Percentiles rank a stretch among this genome's conserved stretches.
These are phyloP conservation scores for Falcaria lacertinaria DNA, from an alignment of 2,888 invertebrate genomes.

Conservation along the genomic window DNA sequence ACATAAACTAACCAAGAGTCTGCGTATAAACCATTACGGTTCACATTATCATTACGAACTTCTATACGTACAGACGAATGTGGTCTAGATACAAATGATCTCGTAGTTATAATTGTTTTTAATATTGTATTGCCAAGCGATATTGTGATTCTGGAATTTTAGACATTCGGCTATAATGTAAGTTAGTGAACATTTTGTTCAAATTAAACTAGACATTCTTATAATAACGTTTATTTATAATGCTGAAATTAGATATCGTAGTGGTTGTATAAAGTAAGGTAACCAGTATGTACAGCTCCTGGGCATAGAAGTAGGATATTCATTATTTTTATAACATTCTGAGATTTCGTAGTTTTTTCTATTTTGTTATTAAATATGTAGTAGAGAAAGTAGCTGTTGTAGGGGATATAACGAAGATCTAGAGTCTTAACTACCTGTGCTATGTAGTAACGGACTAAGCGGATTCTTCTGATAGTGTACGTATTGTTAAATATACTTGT, in stretches of 20 bases:
- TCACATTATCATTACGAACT: background rate
- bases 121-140: slow-evolving; percentile 72
- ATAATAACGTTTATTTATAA: too few relatives aligned
- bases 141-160: slow-evolving; percentile 65
- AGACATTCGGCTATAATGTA: slow-evolving; percentile 22
- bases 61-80: background rate
- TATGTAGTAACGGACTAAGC: slow-evolving; percentile 7
- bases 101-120: slow-evolving; percentile 35
- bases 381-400: background rate
- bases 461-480: too few relatives aligned
- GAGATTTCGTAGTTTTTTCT: background rate
- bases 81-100: slow-evolving; percentile 27
- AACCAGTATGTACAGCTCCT: slow-evolving; percentile 25
- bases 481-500: too few relatives aligned
- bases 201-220: slow-evolving; percentile 3
- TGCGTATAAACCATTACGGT: background rate
- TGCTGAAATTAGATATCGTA: slow-evolving; percentile 11
- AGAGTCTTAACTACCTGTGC: slow-evolving; percentile 53
- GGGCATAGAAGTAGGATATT: slow-evolving; percentile 25
- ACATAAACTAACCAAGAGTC: background rate
- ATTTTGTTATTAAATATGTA: slow-evolving; percentile 4
- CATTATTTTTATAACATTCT: slow-evolving; percentile 33
- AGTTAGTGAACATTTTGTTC: slow-evolving; percentile 23
- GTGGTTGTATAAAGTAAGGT: slow-evolving; percentile 5
- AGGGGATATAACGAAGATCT: slow-evolving; percentile 17